These are phyloP conservation scores for Stichopus chloronotus DNA, from an alignment of 35 echinoderm and acorn worm species.

Conservation along the genomic window DNA sequence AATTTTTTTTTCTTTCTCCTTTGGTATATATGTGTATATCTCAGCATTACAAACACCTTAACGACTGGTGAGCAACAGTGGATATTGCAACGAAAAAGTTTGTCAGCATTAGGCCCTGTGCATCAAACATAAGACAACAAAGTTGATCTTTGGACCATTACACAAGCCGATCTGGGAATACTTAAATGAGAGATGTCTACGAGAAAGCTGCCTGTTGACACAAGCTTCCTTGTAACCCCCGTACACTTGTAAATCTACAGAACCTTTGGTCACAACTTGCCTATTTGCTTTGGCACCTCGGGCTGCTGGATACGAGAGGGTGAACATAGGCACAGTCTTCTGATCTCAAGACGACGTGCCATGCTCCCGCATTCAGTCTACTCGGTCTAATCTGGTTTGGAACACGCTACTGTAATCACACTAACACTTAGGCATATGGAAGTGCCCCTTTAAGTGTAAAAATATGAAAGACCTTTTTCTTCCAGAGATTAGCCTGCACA, in stretches of 20 bases:
- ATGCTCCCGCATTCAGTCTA: too few relatives aligned
- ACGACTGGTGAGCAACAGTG: background rate
- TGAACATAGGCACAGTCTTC: too few relatives aligned
- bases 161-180: background rate
- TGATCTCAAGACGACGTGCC: too few relatives aligned
- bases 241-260: background rate
- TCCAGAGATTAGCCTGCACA: too few relatives aligned
- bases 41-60: background rate
- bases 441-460: too few relatives aligned
- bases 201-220: background rate
- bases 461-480: too few relatives aligned
- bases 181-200: constrained; percentile 1
- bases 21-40: background rate
- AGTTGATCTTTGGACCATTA: constrained; percentile 24
- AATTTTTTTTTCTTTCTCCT: background rate
- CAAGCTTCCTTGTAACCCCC: background rate
- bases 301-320: too few relatives aligned
- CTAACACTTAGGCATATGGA: too few relatives aligned
- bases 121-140: background rate
- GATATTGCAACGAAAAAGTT: background rate
- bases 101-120: background rate
- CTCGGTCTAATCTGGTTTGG: too few relatives aligned
- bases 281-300: constrained; percentile 6
- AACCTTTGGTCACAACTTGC: background rate
- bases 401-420: too few relatives aligned